phyloP scores from a whole-genome alignment of 2,888 invertebrate genomes.

The Dynastes hyllus region DNA sequence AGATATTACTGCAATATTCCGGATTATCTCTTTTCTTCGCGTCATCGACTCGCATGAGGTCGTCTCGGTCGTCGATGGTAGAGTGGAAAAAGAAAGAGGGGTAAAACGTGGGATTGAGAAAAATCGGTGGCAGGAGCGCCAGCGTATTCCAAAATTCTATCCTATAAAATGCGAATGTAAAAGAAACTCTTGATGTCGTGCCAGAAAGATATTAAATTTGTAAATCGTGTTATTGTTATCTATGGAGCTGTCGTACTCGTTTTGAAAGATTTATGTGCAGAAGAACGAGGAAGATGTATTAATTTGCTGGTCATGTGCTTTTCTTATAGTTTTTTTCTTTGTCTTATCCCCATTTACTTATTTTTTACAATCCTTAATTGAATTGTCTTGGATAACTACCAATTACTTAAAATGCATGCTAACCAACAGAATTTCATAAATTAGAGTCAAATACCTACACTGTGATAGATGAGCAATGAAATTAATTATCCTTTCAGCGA shows the following conservation, averaged over 20 bases:
- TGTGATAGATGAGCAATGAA: too few species aligned
- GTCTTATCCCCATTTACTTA: too few species aligned
- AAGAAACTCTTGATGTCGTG: conserved; percentile 23
- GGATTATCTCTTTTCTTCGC: conserved; percentile 49
- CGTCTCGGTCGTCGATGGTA: conserved; percentile 14
- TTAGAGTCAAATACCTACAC: too few species aligned
- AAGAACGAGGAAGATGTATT: background rate
- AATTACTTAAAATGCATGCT: background rate
- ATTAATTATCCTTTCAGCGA: too few species aligned
- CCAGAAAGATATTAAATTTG: conserved; percentile 34
- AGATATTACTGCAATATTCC: conserved; percentile 51
- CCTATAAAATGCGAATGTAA: background rate
- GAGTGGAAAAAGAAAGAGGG: background rate
- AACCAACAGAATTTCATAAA: too few species aligned
- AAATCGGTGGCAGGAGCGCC: background rate
- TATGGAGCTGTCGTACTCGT: background rate
- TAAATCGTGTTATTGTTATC: conserved; percentile 34
- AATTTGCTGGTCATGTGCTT: background rate
- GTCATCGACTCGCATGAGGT: conserved; percentile 32
- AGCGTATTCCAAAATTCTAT: background rate
- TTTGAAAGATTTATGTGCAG: conserved; percentile 1
- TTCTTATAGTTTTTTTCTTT: too few species aligned
- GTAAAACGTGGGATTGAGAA: background rate
- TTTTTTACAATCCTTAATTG: too few species aligned
- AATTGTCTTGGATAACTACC: background rate